Evolutionary conservation across 2,797 vertebrate species (phyloP), one percentile per base, ranked within the genome.

Genomic region (Malacoctenus gilli): DNA sequence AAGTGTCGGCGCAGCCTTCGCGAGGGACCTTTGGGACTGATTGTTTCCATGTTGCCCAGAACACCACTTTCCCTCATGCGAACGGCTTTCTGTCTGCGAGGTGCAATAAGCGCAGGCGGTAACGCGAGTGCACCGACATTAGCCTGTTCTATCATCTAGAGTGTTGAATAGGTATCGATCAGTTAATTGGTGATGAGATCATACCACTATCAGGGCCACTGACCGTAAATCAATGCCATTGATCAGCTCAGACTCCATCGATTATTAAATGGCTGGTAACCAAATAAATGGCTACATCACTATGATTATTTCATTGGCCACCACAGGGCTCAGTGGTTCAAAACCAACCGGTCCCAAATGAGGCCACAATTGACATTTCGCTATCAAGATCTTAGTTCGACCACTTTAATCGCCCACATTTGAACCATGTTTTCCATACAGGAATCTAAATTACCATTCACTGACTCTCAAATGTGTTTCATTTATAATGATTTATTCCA

Each of bases 161-260:
- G 40, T 49, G 59, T 32, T 62, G 28, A 81, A 61, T 60, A 36
- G 28, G 38, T 80, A 86, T 80, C 4, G 77, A 86, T 72, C 57
- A 55, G 34, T 56, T 66, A 75, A 81, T 77, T 67, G 30, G 49
- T 35, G 38, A 68, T 67, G 50, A 68, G 58, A 72, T 83, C 69
- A 76, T 72, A 53, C 37, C 30, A 36, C 63, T 55, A 52, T 83
- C 59, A 62, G 47, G 61, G 32, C 31, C 25, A 64, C 36, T 55
- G 31, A 69, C 38, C 64, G 43, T 50, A 44, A 69, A 63, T 76
- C 72, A 43, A 58, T 75, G 34, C 43, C 43, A 83, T 77, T 35
- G 72, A 80, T 76, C 63, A 51, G 11, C 36, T 57, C 14, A 20
- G 6, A 14, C n/a, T 25, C 19, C 61, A 83, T 70, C 47, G 75